Percentiles rank a stretch among this genome's conserved stretches.
phyloP scores from a whole-genome alignment of 2,888 invertebrate species.

The Selenia dentaria region DNA sequence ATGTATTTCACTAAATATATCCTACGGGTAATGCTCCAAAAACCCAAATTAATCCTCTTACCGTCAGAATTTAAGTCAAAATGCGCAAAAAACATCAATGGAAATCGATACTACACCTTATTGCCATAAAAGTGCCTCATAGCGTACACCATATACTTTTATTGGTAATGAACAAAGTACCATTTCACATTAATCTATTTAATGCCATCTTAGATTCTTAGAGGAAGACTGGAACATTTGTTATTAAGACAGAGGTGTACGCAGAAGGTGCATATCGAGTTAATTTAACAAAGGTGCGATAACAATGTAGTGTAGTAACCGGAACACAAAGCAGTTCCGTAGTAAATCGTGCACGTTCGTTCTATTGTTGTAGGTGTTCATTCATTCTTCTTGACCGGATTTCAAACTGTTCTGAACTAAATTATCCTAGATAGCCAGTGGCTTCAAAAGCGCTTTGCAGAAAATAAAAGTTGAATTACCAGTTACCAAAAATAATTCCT shows the following conservation, averaged over 20 bases:
- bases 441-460: too few species aligned
- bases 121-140: conserved; percentile 20
- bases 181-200: background rate
- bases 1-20: too few species aligned
- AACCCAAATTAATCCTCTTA: too few species aligned
- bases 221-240: too few species aligned
- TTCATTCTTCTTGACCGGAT: conserved; percentile 11
- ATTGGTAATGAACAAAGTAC: conserved; percentile 4
- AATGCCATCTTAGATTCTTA: background rate
- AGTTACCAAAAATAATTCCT: too few species aligned
- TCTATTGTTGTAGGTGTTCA: conserved; percentile 19
- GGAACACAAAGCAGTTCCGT: conserved; percentile 25
- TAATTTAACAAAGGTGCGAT: conserved; percentile 1
- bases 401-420: background rate
- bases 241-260: background rate
- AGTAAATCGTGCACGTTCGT: conserved; percentile 23
- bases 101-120: conserved; percentile 15
- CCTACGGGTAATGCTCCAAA: too few species aligned
- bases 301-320: conserved; percentile 23
- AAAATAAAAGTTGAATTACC: too few species aligned
- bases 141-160: background rate
- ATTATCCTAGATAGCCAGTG: too few species aligned
- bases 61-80: conserved; percentile 17
- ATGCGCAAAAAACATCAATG: conserved; percentile 11
- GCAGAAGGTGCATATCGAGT: background rate